phyloP scores from a whole-genome alignment of 2,797 vertebrate genomes.

The Leptatherina wallacei region DNA sequence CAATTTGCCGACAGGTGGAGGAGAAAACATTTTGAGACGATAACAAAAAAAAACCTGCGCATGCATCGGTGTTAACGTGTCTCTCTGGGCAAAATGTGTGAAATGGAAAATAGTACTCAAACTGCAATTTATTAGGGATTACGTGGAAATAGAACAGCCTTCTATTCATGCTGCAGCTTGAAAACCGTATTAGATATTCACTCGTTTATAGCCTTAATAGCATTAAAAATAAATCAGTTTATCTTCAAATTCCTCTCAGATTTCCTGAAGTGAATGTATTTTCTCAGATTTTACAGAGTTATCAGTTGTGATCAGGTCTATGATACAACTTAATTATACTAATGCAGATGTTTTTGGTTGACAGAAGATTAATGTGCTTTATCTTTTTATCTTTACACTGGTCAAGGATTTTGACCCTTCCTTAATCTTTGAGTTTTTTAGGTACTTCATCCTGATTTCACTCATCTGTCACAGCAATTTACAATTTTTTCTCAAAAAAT shows the following conservation, averaged over 20 bases:
- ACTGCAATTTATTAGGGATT: background rate
- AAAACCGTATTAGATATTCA: slow-evolving; percentile 4
- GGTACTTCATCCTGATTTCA: background rate
- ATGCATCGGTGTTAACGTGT: slow-evolving; percentile 15
- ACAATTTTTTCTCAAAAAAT: no score
- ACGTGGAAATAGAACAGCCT: background rate
- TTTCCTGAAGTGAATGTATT: no score
- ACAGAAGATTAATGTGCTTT: no score
- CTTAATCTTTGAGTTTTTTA: no score
- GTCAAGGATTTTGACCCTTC: no score
- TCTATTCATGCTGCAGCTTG: slow-evolving; percentile 3
- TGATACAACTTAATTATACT: no score
- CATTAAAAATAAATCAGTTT: no score
- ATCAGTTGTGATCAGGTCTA: no score
- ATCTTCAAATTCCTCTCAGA: no score
- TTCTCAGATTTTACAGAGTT: no score
- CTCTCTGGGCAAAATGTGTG: slow-evolving; percentile 4
- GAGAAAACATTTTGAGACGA: slow-evolving; percentile 35
- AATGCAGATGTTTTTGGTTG: no score
- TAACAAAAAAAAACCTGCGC: slow-evolving; percentile 41
- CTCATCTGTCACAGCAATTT: background rate
- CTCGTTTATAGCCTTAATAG: no score
- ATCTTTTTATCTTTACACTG: background rate
- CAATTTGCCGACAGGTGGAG: slow-evolving; percentile 20
- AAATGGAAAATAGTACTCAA: slow-evolving; percentile 1